These are phyloP conservation scores for Chanos chanos DNA, from an alignment of 2,797 vertebrate genomes.

Conservation along the genomic window DNA sequence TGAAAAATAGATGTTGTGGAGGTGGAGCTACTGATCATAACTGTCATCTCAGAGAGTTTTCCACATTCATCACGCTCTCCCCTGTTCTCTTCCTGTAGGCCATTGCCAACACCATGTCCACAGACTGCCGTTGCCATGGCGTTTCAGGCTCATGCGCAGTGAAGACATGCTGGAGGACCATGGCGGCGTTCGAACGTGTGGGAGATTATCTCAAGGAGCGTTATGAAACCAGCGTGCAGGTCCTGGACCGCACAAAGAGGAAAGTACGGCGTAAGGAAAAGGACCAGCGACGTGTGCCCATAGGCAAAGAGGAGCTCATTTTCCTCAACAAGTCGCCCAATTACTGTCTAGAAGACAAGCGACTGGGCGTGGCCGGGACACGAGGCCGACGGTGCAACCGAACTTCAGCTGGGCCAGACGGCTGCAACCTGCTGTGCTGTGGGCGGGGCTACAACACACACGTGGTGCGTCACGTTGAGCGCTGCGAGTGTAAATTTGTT, in stretches of 20 bases:
- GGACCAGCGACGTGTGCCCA: conserved; percentile 66
- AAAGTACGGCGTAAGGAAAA: conserved; percentile 82
- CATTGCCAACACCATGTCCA: conserved; percentile 84
- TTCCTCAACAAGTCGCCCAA: conserved; percentile 92
- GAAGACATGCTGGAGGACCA: conserved; percentile 94
- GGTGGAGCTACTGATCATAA: too few species aligned
- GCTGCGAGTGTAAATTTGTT: conserved; percentile 94
- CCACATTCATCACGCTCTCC: neutral
- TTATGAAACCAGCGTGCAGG: conserved; percentile 87
- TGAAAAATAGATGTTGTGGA: too few species aligned
- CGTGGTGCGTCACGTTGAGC: conserved; percentile 83
- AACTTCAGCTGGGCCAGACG: conserved; percentile 76
- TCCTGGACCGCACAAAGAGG: conserved; percentile 76
- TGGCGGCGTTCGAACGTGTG: conserved; percentile 87
- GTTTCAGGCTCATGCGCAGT: conserved; percentile 95
- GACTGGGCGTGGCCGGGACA: conserved; percentile 82
- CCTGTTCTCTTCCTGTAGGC: conserved; percentile 68
- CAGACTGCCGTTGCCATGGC: conserved; percentile 94
- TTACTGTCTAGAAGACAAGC: conserved; percentile 88
- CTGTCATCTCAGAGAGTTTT: too few species aligned
- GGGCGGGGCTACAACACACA: conserved; percentile 96
- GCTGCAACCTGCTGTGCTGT: conserved; percentile 94
- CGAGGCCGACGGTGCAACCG: conserved; percentile 89
- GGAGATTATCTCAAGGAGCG: conserved; percentile 88
- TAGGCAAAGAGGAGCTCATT: conserved; percentile 80